phyloP scores from a whole-genome alignment of 2,888 invertebrate species.

The Limnephilus lunatus region DNA sequence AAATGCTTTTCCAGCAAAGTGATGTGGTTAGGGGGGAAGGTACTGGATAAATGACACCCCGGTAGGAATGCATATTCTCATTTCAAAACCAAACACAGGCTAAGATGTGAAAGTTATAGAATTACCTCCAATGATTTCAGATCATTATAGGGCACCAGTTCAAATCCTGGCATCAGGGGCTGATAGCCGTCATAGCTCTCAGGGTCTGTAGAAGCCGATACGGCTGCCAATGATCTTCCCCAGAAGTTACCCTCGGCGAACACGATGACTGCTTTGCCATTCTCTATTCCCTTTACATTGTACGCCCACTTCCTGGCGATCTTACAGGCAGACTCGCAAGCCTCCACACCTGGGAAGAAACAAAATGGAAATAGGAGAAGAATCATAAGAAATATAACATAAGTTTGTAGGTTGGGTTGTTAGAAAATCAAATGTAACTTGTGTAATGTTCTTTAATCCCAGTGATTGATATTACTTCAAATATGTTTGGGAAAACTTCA shows the following conservation, averaged over 20 bases:
- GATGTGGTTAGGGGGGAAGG: no score
- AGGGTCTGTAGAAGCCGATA: conserved; percentile 88
- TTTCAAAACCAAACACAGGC: background rate
- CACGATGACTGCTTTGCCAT: conserved; percentile 82
- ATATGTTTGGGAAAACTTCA: no score
- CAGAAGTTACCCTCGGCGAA: conserved; percentile 90
- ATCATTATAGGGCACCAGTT: conserved; percentile 86
- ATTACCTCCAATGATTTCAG: conserved; percentile 81
- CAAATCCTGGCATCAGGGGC: conserved; percentile 88
- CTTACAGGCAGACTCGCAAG: conserved; percentile 88
- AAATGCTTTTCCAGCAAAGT: no score
- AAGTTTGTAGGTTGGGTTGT: no score
- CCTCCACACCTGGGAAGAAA: conserved; percentile 82
- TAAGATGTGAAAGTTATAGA: background rate
- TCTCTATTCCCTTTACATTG: conserved; percentile 83
- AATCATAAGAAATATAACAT: background rate
- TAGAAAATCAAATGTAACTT: no score
- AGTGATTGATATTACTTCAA: no score
- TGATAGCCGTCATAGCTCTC: conserved; percentile 84
- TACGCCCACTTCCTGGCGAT: conserved; percentile 91
- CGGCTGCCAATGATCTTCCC: conserved; percentile 88
- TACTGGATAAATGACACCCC: no score
- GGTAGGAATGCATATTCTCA: no score
- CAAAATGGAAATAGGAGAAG: background rate
- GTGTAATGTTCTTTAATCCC: no score